Base-by-base conservation (phyloP, 2,888 invertebrate species). In the Sylvicola cinctus region DNA sequence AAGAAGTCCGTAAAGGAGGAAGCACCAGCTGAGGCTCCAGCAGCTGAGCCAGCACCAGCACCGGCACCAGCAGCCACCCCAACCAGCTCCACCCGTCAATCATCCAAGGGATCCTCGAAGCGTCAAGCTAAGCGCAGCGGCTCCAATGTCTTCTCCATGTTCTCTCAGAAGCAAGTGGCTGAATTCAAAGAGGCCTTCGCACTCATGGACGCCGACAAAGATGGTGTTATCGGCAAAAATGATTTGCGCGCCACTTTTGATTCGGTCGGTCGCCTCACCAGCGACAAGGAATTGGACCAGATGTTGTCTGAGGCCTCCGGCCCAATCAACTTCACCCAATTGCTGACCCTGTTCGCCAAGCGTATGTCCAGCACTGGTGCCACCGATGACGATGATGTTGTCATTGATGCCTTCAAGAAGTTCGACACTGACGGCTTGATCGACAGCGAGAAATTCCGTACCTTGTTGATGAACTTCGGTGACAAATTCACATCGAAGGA, bases 141-240 rank as follows among this genome's bases (percentile, higher is more conserved):
- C 49, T 87, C 87, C 68, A 88, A 85, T 66, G 88, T 90, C 60
- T 90, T 90, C 74, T 87, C 88, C 55, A 87, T 88, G 80, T 90
- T 91, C 76, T 77, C 87, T 50, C 88, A 88, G 68, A 79, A 79
- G 64, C 88, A 90, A 68, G 84, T 90, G 53, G 84, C 87, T 51
- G 90, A 90, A 64, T 90, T 90, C 74, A 90, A 90, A 65, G 87
- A 87, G 70, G 90, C 83, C 54, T 90, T 90, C 79, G 78, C 79
- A 65, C 75, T 90, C 51, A 90, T 90, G 80, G 90, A 90, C 69
- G 76, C 79, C 62, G 87, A 90, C 69, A 90, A 90, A 65, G 90
- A 90, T 58, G 84, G 84, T 48, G 73, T 84, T 62, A 73, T 77
- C 62, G 71, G 80, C 61, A 87, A 87, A 68, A 76, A 75, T 61